These are phyloP conservation scores for Scelioninae gen. 1 DNA, from an alignment of 2,888 invertebrate genomes.

Conservation along the genomic window DNA sequence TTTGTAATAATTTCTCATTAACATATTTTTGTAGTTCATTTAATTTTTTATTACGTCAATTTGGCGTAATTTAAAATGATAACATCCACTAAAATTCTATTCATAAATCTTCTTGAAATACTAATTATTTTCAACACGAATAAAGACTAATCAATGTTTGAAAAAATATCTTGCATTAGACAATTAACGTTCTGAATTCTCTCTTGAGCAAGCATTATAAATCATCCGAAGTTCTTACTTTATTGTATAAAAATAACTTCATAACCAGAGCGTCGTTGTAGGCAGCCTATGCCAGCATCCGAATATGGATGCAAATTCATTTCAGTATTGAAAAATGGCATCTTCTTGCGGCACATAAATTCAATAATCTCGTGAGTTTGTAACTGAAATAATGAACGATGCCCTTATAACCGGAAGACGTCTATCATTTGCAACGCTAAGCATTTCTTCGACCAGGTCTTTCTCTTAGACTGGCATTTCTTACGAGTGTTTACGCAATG, in stretches of 20 bases:
- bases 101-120: too few relatives aligned
- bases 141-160: too few relatives aligned
- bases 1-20: too few relatives aligned
- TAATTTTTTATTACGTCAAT: too few relatives aligned
- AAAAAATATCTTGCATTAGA: not conserved
- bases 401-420: conserved; percentile 44
- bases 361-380: conserved; percentile 35
- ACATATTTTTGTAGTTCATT: too few relatives aligned
- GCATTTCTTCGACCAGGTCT: conserved; percentile 23
- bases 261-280: not conserved
- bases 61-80: too few relatives aligned
- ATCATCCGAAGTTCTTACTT: conserved; percentile 11
- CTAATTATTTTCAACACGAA: too few relatives aligned
- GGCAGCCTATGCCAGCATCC: conserved; percentile 3
- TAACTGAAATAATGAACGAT: conserved; percentile 48
- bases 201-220: conserved; percentile 1
- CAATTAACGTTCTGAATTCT: not conserved
- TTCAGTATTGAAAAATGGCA: conserved; percentile 22
- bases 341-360: conserved; percentile 22
- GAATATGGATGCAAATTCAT: conserved; percentile 37
- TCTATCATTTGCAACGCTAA: conserved; percentile 44
- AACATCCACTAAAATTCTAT: too few relatives aligned
- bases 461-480: conserved; percentile 29
- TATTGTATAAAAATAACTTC: conserved; percentile 11
- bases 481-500: conserved; percentile 47